Base-by-base conservation (phyloP, 2,888 invertebrate genomes). In the Hemistola chrysoprasaria region DNA sequence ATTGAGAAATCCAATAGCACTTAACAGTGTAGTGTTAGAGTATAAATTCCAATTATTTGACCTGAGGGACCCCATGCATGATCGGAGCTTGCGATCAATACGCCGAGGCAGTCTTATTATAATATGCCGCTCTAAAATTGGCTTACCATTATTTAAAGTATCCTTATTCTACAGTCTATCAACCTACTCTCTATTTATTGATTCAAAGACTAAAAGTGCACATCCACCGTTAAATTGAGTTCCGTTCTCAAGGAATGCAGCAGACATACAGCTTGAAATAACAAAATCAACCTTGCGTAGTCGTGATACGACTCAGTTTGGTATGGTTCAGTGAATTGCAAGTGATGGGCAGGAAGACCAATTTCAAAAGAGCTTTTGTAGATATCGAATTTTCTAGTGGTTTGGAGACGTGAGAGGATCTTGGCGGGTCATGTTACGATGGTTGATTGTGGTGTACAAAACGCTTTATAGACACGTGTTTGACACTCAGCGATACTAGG, bases 191-290 rank as follows among this genome's bases (percentile, higher is more conserved):
- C n/a, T 52, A 47, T 53, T 46, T 57, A 58, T 48, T 47, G 57
- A 52, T 49, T 39, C 43, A 53, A 55, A 58, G 63, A 56, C 53
- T 52, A 59, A 66, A 26, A 44, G 62, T 65, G 65, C 65, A 71
- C 64, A 62, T 71, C 69, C 64, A 62, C 60, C 68, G 72, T 69
- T 69, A 78, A 80, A 80, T 78, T 77, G 75, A 75, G 71, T 71
- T 68, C 67, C 64, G 56, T 64, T 62, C 54, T 53, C 47, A 63
- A 59, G 65, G 59, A 72, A 77, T 76, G 73, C 68, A 61, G 59
- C 57, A 61, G 67, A 68, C 65, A 63, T 62, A 47, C 36, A 34
- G 50, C 40, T 44, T 57, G 50, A 59, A 56, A 31, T 22, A 28
- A 43, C 33, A 52, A 49, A 42, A 58, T 29, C 47, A 41, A 43